Evolutionary conservation across 1,140 invertebrate species (phyloP).

Genomic region (Leucophenga varia): DNA sequence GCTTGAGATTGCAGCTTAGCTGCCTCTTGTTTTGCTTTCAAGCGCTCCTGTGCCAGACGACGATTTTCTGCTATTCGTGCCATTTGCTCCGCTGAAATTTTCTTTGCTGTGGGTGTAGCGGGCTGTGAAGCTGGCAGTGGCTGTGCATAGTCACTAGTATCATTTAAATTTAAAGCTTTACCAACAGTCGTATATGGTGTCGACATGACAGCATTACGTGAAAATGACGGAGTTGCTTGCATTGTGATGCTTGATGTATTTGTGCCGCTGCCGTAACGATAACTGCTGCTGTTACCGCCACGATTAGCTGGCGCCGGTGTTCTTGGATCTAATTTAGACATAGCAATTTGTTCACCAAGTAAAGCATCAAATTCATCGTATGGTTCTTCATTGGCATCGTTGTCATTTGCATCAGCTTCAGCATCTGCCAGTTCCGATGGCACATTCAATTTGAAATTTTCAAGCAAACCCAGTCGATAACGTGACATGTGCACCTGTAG

Average conservation of each 20-base stretch:
- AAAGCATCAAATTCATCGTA: constrained; percentile 61
- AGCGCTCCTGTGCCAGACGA: constrained; percentile 38
- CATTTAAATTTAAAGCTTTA: constrained; percentile 8
- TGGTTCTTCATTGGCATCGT: constrained; percentile 44
- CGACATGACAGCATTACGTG: constrained; percentile 35
- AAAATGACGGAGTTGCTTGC: constrained; percentile 41
- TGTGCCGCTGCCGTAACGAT: not conserved
- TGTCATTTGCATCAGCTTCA: constrained; percentile 34
- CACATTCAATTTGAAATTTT: constrained; percentile 23
- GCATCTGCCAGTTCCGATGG: constrained; percentile 25
- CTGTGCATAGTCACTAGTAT: constrained; percentile 36
- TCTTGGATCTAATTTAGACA: constrained; percentile 40
- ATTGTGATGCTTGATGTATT: constrained; percentile 18
- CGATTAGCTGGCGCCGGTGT: constrained; percentile 29
- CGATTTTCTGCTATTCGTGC: constrained; percentile 52
- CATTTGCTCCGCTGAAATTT: constrained; percentile 41
- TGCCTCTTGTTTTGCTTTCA: constrained; percentile 36
- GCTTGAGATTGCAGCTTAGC: too few species aligned
- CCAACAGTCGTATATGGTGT: constrained; percentile 32
- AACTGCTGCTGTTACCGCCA: too few species aligned
- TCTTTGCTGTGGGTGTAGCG: constrained; percentile 24
- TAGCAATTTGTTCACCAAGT: constrained; percentile 58
- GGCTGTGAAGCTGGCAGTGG: constrained; percentile 40
- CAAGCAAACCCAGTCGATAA: constrained; percentile 65
- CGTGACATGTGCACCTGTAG: constrained; percentile 64